phyloP scores from a whole-genome alignment of 2,113 vertebrate species.

The Ifrita kowaldi region DNA sequence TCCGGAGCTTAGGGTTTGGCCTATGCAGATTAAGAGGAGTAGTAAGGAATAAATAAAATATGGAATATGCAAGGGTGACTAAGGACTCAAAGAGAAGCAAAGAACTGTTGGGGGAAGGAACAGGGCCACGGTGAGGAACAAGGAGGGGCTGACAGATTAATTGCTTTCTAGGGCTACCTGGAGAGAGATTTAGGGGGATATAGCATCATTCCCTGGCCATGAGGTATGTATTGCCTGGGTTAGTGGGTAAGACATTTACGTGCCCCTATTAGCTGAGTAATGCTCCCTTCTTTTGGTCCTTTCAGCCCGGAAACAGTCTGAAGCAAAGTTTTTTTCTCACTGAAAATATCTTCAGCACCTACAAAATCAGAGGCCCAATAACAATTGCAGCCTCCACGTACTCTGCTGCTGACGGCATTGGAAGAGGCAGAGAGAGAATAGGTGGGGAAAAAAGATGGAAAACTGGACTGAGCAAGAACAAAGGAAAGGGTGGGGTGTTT shows the following conservation, averaged over 20 bases:
- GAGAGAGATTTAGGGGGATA: neutral
- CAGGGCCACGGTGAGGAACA: neutral
- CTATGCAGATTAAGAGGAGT: constrained; percentile 24
- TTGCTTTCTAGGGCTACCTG: neutral
- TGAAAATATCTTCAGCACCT: neutral
- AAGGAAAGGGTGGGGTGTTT: neutral
- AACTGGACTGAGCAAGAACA: neutral
- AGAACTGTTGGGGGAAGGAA: neutral
- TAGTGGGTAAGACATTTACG: neutral
- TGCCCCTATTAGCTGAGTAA: neutral
- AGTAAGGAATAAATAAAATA: constrained; percentile 17
- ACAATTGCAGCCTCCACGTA: neutral
- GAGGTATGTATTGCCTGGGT: neutral
- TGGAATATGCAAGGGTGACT: neutral
- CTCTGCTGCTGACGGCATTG: neutral
- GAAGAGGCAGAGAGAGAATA: neutral
- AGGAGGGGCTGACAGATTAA: neutral
- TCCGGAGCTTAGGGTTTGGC: neutral
- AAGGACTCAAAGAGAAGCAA: neutral
- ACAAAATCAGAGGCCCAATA: neutral
- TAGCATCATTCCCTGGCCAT: neutral
- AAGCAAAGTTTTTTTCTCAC: neutral
- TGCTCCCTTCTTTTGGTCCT: neutral
- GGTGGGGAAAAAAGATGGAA: neutral
- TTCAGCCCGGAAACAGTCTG: neutral